Evolutionary conservation across 2,113 vertebrate genomes (phyloP).

Genomic region (Macroglossus sobrinus): DNA sequence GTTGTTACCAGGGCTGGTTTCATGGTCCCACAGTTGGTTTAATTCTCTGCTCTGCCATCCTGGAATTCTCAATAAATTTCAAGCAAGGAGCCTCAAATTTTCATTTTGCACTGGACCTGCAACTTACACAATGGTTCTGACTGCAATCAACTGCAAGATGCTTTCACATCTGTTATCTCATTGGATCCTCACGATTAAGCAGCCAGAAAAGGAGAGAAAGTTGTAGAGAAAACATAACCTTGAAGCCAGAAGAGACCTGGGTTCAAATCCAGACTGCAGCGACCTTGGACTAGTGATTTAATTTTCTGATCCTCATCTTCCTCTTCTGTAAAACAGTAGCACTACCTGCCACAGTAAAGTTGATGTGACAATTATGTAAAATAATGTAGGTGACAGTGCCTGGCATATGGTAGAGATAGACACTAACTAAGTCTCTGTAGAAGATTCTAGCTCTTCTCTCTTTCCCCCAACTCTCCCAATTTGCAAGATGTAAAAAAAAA

Average conservation of each 20-base stretch:
- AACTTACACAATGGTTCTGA: not conserved
- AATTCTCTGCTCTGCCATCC: not conserved
- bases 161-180: not conserved
- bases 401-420: not conserved
- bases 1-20: not conserved
- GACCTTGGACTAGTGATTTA: not conserved
- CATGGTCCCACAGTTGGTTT: not conserved
- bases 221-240: not conserved
- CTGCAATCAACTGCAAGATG: not conserved
- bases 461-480: not conserved
- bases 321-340: not conserved
- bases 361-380: not conserved
- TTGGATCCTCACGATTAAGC: not conserved
- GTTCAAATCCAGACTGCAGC: not conserved
- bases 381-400: not conserved
- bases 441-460: not conserved
- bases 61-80: not conserved
- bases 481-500: not conserved
- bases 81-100: not conserved
- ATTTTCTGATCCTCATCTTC: not conserved
- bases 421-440: not conserved
- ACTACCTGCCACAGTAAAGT: not conserved
- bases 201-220: not conserved
- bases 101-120: not conserved
- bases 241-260: not conserved